Conservation (phyloP, 2,113 vertebrate genomes). For the Orthonyx spaldingii region DNA sequence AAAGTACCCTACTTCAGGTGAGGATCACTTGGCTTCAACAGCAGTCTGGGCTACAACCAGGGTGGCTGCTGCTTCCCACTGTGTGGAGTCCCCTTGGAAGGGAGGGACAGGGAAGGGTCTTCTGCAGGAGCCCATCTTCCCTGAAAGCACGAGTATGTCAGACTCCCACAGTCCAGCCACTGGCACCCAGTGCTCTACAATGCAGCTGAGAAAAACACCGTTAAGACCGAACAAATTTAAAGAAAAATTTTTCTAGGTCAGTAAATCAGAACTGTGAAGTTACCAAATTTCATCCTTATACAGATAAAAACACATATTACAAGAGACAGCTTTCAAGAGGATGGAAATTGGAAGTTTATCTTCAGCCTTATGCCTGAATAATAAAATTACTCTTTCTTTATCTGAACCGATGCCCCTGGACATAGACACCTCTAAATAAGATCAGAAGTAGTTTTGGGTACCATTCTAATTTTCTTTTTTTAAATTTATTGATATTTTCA, state of each 20-base stretch:
- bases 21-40: neutral
- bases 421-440: neutral
- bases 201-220: fast-evolving
- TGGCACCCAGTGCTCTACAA: neutral
- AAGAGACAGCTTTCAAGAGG: neutral
- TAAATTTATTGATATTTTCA: neutral
- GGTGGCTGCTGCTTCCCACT: neutral
- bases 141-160: neutral
- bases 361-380: neutral
- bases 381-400: neutral
- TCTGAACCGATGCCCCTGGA: neutral
- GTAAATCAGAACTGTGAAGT: neutral
- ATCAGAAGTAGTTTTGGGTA: neutral
- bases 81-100: fast-evolving
- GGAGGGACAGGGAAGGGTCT: fast-evolving
- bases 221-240: neutral
- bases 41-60: fast-evolving
- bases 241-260: neutral
- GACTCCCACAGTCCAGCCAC: fast-evolving
- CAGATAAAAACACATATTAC: neutral
- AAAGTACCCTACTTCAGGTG: neutral
- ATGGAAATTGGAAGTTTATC: neutral
- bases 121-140: neutral
- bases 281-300: neutral
- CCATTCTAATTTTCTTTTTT: neutral